Conservation (phyloP, 2,113 vertebrate genomes). For the Platysteira castanea region DNA sequence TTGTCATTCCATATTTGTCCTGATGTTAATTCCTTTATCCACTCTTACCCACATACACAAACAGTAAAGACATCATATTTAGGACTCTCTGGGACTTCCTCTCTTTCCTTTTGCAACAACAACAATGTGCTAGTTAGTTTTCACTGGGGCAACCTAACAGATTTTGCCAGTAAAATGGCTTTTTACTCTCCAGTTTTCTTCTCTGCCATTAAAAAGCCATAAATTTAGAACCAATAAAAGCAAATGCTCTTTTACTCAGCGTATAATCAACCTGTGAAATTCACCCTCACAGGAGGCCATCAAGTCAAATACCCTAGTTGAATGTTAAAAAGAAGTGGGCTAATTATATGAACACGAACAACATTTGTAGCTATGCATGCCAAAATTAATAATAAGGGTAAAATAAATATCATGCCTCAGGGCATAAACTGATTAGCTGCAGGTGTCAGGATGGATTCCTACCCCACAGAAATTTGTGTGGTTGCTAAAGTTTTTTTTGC, state of each 20-base stretch:
- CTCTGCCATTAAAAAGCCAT: neutral
- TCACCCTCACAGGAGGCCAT: neutral
- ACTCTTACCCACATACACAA: neutral
- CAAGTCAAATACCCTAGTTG: neutral
- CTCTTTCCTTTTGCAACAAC: neutral
- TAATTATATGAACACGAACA: conserved; percentile 1
- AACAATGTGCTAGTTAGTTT: neutral
- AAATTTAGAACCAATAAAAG: conserved; percentile 16
- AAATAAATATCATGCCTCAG: neutral
- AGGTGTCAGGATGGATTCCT: neutral
- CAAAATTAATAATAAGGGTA: conserved; percentile 15
- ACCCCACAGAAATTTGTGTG: neutral
- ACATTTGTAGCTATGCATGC: neutral
- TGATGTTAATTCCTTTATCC: neutral
- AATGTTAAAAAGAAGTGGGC: neutral
- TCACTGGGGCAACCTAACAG: neutral
- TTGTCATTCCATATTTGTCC: neutral
- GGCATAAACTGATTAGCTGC: neutral
- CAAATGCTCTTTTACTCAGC: neutral
- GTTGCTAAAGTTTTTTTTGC: neutral
- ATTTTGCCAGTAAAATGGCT: neutral
- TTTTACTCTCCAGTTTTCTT: conserved; percentile 17
- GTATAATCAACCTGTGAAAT: conserved; percentile 29
- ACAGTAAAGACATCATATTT: neutral
- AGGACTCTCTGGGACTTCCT: neutral